phyloP scores from a whole-genome alignment of 2,888 invertebrate genomes.

The Himalopsyche japonica region DNA sequence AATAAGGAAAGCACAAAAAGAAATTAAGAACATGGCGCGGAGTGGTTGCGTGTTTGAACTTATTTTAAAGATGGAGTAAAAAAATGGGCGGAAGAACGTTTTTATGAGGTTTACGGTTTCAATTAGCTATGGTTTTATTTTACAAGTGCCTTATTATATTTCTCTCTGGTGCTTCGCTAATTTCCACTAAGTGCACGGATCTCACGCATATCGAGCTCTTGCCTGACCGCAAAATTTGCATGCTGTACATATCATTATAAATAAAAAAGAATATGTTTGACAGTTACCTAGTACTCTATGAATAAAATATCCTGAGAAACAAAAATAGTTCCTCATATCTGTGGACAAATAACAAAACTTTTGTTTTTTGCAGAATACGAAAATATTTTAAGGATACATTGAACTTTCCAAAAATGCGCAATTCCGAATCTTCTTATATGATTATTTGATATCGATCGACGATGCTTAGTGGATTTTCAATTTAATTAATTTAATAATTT shows the following conservation, averaged over 20 bases:
- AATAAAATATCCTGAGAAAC: not conserved
- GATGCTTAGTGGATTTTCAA: too few species aligned
- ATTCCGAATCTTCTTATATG: too few species aligned
- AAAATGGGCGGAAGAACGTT: constrained; percentile 17
- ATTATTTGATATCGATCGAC: too few species aligned
- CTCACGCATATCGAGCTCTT: constrained; percentile 28
- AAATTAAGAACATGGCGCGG: not conserved
- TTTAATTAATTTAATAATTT: too few species aligned
- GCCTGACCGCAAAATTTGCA: constrained; percentile 21
- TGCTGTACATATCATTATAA: not conserved
- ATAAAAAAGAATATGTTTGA: not conserved
- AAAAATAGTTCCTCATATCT: not conserved
- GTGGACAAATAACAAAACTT: not conserved
- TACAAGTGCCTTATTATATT: constrained; percentile 32
- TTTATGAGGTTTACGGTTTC: constrained; percentile 29
- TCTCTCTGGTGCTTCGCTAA: constrained; percentile 23
- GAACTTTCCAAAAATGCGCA: too few species aligned
- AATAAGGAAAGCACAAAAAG: not conserved
- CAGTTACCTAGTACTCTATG: not conserved
- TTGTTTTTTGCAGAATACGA: too few species aligned
- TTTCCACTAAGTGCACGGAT: constrained; percentile 18
- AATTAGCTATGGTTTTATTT: constrained; percentile 23
- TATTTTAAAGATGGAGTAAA: not conserved
- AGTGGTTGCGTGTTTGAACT: constrained; percentile 20
- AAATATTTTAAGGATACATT: too few species aligned